Percentiles rank a stretch among this genome's conserved stretches.
phyloP scores from a whole-genome alignment of 2,113 vertebrate genomes.

The Esox niger region DNA sequence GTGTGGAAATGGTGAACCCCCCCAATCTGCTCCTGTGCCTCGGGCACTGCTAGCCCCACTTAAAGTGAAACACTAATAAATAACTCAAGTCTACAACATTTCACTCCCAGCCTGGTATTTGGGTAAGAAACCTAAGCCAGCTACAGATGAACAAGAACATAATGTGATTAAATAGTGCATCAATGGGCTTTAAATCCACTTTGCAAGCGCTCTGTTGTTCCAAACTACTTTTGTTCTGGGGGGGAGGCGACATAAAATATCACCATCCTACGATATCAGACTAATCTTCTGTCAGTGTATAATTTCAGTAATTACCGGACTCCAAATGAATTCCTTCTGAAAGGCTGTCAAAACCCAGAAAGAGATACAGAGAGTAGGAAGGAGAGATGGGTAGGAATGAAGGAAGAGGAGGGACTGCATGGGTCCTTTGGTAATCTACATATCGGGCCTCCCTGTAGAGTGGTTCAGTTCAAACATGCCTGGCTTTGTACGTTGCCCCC shows the following conservation, averaged over 20 bases:
- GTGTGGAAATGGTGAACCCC: not conserved
- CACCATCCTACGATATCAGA: too few relatives aligned
- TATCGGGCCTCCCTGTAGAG: slow-evolving; percentile 45
- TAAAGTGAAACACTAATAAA: slow-evolving; percentile 5
- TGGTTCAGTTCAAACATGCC: slow-evolving; percentile 52
- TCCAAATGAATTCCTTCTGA: slow-evolving; percentile 32
- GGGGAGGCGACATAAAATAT: too few relatives aligned
- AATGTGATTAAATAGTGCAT: too few relatives aligned
- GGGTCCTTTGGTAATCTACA: slow-evolving; percentile 51
- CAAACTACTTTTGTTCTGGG: too few relatives aligned
- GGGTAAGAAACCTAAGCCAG: not conserved
- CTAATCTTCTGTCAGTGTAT: slow-evolving; percentile 20
- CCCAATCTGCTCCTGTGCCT: too few relatives aligned
- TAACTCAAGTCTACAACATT: not conserved
- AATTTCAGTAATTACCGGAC: slow-evolving; percentile 33
- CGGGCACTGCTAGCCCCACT: too few relatives aligned
- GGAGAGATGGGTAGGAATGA: not conserved
- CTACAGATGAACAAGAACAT: not conserved
- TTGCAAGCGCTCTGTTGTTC: too few relatives aligned
- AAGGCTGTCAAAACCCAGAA: slow-evolving; percentile 31
- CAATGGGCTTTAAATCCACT: too few relatives aligned
- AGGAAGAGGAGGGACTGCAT: slow-evolving; percentile 13
- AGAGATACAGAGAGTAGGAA: not conserved
- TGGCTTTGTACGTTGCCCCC: slow-evolving; percentile 42
- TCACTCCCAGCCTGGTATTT: not conserved